Conservation (phyloP, 2,888 invertebrate species). For the Chrysomela aeneicollis region DNA sequence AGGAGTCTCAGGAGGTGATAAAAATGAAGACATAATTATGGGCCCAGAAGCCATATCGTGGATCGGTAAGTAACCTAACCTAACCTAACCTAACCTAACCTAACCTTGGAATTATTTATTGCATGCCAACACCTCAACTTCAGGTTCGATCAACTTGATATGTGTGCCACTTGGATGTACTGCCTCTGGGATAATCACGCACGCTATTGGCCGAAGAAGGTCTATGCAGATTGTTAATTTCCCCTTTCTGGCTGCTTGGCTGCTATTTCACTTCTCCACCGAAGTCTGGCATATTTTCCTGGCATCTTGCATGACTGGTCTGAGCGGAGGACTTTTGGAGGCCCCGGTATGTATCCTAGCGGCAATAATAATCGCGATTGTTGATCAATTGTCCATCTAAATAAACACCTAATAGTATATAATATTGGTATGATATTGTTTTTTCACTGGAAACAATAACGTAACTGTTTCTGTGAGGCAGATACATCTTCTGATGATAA, state of each 20-base stretch:
- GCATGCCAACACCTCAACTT: too few species aligned
- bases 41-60: conserved; percentile 74
- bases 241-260: conserved; percentile 79
- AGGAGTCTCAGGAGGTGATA: conserved; percentile 66
- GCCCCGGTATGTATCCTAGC: conserved; percentile 71
- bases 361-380: too few species aligned
- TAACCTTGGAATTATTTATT: too few species aligned
- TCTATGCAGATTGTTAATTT: conserved; percentile 80
- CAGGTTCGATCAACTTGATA: conserved; percentile 80
- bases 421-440: too few species aligned
- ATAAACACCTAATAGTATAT: too few species aligned
- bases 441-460: too few species aligned
- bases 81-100: too few species aligned
- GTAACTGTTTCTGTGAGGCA: too few species aligned
- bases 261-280: conserved; percentile 73
- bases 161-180: conserved; percentile 83
- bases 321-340: conserved; percentile 81
- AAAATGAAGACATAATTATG: conserved; percentile 61
- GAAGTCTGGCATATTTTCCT: conserved; percentile 71
- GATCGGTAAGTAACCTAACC: conserved; percentile 74
- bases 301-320: conserved; percentile 75
- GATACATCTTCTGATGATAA: too few species aligned
- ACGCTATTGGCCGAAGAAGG: conserved; percentile 74
- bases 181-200: conserved; percentile 75
- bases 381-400: too few species aligned